Evolutionary conservation across 35 echinoderm and acorn worm genomes (phyloP), one percentile per base, ranked within the genome.

Genomic region (Patiria miniata): DNA sequence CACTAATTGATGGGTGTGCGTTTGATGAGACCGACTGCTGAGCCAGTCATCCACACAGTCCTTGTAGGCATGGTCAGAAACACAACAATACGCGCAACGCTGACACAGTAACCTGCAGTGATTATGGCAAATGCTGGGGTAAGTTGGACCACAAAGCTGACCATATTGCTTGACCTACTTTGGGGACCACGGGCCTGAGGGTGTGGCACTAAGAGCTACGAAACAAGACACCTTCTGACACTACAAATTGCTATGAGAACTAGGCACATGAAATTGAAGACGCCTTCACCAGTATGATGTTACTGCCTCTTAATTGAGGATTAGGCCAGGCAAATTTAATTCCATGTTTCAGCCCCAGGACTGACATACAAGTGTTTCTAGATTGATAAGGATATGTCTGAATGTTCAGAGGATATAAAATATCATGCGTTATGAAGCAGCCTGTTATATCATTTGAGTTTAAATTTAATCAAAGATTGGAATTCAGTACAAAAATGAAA

Each of bases 221-320:
- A 73, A 73, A 73, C 26, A 34, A 73, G 65, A 73, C 65, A 73
- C 65, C 65, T 14, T 73, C 65, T 32, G 65, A 73, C 65, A 73
- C 65, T 30, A 73, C 65, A 26, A 73, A 73, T 73, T 26, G 65
- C 65, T 32, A 26, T 32, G 65, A 73, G 65, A 32, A 73, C 34
- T 73, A 28, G 34, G 34, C 26, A 73, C 34, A 73, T 73, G 65
- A 73, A 73, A 73, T 73, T 32, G 23, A 32, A 73, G 65, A 73
- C 65, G 21, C 19, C 65, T 6, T 26, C 29, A 34, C 65, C 34
- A 73, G 65, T 73, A 73, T 73, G 65, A 73, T 32, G 65, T 73
- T 73, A 73, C 65, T 73, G 65, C 65, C 34, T 73, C 65, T 73
- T 73, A 73, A 73, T 73, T 73, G 65, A 73, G 65, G 65, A 73